Evolutionary conservation across 2,797 vertebrate species (phyloP), one percentile per base, ranked within the genome.

Genomic region (Periophthalmus magnuspinnatus): DNA sequence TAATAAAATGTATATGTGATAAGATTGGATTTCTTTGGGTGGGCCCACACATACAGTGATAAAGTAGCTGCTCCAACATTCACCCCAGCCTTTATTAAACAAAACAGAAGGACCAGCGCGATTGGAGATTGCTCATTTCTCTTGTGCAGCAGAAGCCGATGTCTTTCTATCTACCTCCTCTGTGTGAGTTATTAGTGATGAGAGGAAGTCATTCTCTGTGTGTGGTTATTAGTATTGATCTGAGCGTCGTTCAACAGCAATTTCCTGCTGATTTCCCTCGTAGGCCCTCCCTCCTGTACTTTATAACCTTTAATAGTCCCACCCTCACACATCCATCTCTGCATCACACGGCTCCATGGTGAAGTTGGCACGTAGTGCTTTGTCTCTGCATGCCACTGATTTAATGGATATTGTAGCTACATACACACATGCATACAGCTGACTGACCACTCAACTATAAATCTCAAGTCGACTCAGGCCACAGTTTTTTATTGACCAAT

Each of bases 191-290:
- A 89, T 86, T 84, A 78, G 73, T 66, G 74, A 86, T 88, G 87
- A 89, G 87, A 90, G 88, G 86, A 91, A 92, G 87, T 87, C 83
- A 82, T 88, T 86, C 74, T 80, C 81, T 55, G 71, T 77, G 84
- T 89, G 90, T 83, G 89, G 86, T 89, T 93, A 91, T 91, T 91
- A 92, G 89, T 90, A 94, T 94, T 86, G 93, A 93, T 93, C 91
- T 84, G 74, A 81, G 72, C 67, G 32, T 76, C 74, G 67, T 89
- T 86, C 88, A 86, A 77, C 84, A 83, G 85, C 76, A 74, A 68
- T 88, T 90, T 92, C 87, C 91, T 89, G 89, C 84, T 90, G 91
- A 91, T 89, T 88, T 86, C 77, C 79, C 81, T 60, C 74, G 19
- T 86, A 79, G 38, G 1, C 71, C 76, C 71, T 61, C 82, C 82